Percentiles rank a stretch among this genome's conserved stretches.
These are phyloP conservation scores for Mus spretus DNA, from an alignment of 2,797 vertebrate species.

Conservation along the genomic window DNA sequence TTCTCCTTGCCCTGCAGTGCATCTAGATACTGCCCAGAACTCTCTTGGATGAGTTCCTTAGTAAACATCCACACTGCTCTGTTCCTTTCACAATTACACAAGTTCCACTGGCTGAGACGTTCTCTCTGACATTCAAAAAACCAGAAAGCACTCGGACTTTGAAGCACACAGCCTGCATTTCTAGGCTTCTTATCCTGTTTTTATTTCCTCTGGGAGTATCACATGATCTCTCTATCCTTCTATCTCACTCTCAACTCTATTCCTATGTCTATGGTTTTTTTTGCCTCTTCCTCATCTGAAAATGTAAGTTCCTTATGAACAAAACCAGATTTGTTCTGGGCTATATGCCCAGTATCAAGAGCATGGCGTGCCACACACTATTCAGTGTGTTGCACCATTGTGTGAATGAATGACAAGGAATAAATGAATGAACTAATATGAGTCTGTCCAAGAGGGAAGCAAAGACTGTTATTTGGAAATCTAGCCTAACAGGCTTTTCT, in stretches of 20 bases:
- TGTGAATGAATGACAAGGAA: conserved; percentile 21
- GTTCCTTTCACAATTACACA: not conserved
- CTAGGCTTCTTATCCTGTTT: not conserved
- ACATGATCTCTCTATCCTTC: not conserved
- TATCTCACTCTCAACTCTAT: not conserved
- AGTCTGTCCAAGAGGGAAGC: conserved; percentile 45
- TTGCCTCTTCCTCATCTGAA: not conserved
- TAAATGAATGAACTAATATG: not conserved
- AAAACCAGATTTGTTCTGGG: not conserved
- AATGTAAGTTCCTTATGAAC: not conserved
- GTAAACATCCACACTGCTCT: not conserved
- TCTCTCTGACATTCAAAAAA: not conserved
- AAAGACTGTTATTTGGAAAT: conserved; percentile 64
- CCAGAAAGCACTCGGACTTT: not conserved
- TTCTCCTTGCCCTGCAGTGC: not conserved
- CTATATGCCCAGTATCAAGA: conserved; percentile 6
- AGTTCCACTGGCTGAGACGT: not conserved
- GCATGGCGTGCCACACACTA: not conserved
- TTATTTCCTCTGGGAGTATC: not conserved
- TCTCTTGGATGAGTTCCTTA: not conserved
- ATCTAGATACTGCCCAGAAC: not conserved
- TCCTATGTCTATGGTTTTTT: not conserved
- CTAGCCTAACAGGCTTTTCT: conserved; percentile 50
- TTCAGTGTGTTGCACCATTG: not conserved
- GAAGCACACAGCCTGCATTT: not conserved